phyloP scores from a whole-genome alignment of 2,113 vertebrate genomes.

The Dinomys branickii region DNA sequence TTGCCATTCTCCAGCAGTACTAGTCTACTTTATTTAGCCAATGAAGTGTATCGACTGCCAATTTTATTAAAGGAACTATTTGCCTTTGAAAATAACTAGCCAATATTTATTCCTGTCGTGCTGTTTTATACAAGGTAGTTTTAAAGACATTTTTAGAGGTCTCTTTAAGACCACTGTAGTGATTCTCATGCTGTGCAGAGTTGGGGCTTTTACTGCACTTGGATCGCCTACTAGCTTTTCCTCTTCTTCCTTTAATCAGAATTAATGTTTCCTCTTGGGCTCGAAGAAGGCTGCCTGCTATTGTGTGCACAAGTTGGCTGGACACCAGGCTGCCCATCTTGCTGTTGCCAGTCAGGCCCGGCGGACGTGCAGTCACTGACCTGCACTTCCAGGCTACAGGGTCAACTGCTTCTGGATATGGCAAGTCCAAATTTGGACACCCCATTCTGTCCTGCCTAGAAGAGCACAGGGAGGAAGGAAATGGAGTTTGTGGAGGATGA shows the following conservation, averaged over 20 bases:
- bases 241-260: constrained; percentile 39
- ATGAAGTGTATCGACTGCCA: not conserved
- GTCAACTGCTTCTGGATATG: constrained; percentile 43
- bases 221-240: not conserved
- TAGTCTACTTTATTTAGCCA: not conserved
- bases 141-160: not conserved
- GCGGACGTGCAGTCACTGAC: not conserved
- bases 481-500: constrained; percentile 38
- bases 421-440: constrained; percentile 7
- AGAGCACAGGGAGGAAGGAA: constrained; percentile 62
- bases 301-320: not conserved
- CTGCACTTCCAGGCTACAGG: not conserved
- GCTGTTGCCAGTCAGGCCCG: not conserved
- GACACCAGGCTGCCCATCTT: not conserved
- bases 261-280: constrained; percentile 59
- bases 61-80: not conserved
- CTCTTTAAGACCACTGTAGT: not conserved
- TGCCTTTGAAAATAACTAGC: not conserved
- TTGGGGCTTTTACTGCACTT: not conserved
- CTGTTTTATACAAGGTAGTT: not conserved
- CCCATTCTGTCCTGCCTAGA: constrained; percentile 1
- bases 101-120: not conserved
- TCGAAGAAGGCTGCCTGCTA: not conserved
- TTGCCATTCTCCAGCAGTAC: not conserved
- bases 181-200: not conserved